Conservation (phyloP, 2,888 invertebrate species). For the Cartodere bifasciata region DNA sequence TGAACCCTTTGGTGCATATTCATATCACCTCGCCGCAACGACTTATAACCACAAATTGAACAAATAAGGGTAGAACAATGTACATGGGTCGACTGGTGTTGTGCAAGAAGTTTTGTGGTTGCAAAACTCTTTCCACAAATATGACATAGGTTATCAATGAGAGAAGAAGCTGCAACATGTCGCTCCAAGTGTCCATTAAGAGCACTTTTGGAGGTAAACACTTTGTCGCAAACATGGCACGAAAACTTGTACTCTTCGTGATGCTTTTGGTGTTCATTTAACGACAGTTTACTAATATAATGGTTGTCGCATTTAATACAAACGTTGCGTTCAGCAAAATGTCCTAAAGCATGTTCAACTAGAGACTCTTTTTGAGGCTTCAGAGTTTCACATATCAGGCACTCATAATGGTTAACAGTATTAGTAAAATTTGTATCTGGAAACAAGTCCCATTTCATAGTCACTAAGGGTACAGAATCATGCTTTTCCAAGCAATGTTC, state of each 20-base stretch:
- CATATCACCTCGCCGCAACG: slow-evolving; percentile 2
- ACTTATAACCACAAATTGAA: slow-evolving; percentile 7
- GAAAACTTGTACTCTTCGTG: slow-evolving; percentile 6
- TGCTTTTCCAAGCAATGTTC: slow-evolving; percentile 5
- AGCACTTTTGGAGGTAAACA: not conserved
- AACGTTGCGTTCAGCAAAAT: slow-evolving; percentile 3
- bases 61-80: slow-evolving; percentile 8
- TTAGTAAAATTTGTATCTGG: too few species aligned
- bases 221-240: slow-evolving; percentile 6
- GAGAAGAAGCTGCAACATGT: slow-evolving; percentile 2
- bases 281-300: slow-evolving; percentile 5
- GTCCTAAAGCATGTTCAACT: not conserved
- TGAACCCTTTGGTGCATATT: slow-evolving; percentile 5
- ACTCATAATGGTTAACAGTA: not conserved
- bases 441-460: too few species aligned
- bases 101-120: slow-evolving; percentile 1
- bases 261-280: slow-evolving; percentile 9
- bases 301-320: slow-evolving; percentile 4
- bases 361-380: not conserved
- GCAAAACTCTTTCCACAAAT: slow-evolving; percentile 7
- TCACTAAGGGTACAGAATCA: too few species aligned
- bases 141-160: slow-evolving; percentile 6
- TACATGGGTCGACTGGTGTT: slow-evolving; percentile 2
- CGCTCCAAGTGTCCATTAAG: slow-evolving; percentile 4
- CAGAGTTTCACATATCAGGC: not conserved